Conservation (phyloP, 2,113 vertebrate genomes). For the Rhinogobius similis region DNA sequence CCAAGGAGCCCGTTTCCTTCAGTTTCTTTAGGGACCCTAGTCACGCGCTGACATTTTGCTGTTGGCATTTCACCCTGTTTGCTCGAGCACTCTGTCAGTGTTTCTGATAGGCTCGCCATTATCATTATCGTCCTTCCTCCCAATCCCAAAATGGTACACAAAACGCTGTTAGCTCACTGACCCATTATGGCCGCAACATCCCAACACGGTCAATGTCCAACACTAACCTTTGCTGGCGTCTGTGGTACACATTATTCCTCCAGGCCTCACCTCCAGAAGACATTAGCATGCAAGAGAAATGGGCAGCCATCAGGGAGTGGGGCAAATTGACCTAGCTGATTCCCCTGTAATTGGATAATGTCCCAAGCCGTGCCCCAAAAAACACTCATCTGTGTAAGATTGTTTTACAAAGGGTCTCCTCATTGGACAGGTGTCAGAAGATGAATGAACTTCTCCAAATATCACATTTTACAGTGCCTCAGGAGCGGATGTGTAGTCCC, state of each 20-base stretch:
- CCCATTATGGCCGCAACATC: slow-evolving; percentile 42
- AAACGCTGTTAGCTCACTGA: slow-evolving; percentile 60
- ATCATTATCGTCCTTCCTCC: slow-evolving; percentile 58
- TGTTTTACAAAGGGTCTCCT: slow-evolving; percentile 25
- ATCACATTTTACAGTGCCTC: neutral
- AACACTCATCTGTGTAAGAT: slow-evolving; percentile 44
- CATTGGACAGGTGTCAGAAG: slow-evolving; percentile 41
- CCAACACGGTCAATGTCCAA: slow-evolving; percentile 44
- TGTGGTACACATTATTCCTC: slow-evolving; percentile 54
- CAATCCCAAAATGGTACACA: slow-evolving; percentile 43
- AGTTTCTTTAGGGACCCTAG: slow-evolving; percentile 50
- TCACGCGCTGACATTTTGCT: slow-evolving; percentile 69
- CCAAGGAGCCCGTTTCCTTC: slow-evolving; percentile 34
- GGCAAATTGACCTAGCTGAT: slow-evolving; percentile 72
- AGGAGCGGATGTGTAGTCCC: neutral
- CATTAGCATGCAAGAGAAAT: slow-evolving; percentile 71
- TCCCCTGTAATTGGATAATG: slow-evolving; percentile 69
- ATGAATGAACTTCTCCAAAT: slow-evolving; percentile 24
- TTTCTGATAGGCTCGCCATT: slow-evolving; percentile 40
- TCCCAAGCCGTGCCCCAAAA: slow-evolving; percentile 58
- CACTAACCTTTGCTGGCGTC: slow-evolving; percentile 29
- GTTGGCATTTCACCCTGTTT: slow-evolving; percentile 61
- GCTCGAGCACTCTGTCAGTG: slow-evolving; percentile 51
- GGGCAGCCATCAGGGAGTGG: slow-evolving; percentile 57
- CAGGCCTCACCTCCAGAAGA: slow-evolving; percentile 37